Evolutionary conservation across 2,113 vertebrate species (phyloP).

Genomic region (Oreochromis spilurus): DNA sequence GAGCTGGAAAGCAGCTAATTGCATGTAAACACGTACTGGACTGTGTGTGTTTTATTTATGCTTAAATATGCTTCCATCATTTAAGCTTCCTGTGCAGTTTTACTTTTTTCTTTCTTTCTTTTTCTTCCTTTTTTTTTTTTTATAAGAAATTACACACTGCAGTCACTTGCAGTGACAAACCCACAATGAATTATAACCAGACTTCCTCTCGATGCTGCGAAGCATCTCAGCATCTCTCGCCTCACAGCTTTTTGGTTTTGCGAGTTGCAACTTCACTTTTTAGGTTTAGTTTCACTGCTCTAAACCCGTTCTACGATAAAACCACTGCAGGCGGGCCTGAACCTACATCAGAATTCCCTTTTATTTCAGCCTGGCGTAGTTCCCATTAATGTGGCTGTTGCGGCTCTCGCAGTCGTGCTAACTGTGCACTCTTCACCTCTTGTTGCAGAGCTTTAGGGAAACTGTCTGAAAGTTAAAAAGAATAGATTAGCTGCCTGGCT

Average conservation of each 20-base stretch:
- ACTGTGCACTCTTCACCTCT: neutral
- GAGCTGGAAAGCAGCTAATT: constrained; percentile 11
- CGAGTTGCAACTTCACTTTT: neutral
- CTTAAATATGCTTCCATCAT: neutral
- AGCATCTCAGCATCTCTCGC: neutral
- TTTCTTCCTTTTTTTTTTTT: neutral
- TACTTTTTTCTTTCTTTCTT: neutral
- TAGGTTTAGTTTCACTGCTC: neutral
- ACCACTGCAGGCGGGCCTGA: neutral
- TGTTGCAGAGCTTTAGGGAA: neutral
- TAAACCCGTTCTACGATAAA: neutral
- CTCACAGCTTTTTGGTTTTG: constrained; percentile 4
- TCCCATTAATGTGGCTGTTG: neutral
- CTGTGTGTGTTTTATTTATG: neutral
- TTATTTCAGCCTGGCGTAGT: neutral
- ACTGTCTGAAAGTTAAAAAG: neutral
- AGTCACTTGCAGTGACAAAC: neutral
- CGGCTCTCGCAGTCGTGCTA: neutral
- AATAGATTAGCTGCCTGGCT: neutral
- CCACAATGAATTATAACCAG: neutral
- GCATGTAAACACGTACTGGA: neutral
- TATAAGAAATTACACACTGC: neutral
- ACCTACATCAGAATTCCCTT: neutral
- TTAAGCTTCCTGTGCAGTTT: neutral
- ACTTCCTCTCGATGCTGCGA: neutral